Conservation (phyloP, 2,888 invertebrate species). For the Schrankia costaestrigalis region DNA sequence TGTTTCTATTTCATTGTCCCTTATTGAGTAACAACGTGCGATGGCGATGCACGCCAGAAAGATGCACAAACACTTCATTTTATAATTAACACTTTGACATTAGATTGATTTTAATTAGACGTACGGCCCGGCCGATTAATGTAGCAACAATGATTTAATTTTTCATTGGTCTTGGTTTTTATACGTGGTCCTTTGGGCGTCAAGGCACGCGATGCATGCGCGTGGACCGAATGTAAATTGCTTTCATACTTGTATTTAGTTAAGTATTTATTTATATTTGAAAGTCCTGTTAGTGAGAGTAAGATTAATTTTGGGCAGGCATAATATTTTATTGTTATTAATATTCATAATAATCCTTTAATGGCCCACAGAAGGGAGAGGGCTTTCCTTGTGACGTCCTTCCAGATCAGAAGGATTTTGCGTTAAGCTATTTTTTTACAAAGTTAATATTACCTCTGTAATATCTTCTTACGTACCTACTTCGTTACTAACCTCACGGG, state of each 20-base stretch:
- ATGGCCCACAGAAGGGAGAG: too few relatives aligned
- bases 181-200: conserved; percentile 81
- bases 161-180: conserved; percentile 84
- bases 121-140: conserved; percentile 71
- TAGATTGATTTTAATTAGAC: conserved; percentile 72
- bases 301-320: conserved; percentile 43
- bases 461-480: too few relatives aligned
- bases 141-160: conserved; percentile 79
- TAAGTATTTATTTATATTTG: conserved; percentile 74
- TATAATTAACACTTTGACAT: conserved; percentile 64
- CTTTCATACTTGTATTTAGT: conserved; percentile 72
- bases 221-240: conserved; percentile 61
- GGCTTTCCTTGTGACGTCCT: too few relatives aligned
- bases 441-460: too few relatives aligned
- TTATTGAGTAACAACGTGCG: conserved; percentile 71
- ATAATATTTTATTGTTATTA: conserved; percentile 21
- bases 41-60: conserved; percentile 76
- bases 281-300: conserved; percentile 77
- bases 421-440: too few relatives aligned
- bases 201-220: conserved; percentile 64
- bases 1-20: conserved; percentile 79
- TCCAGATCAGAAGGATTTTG: too few relatives aligned
- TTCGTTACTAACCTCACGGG: too few relatives aligned
- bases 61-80: conserved; percentile 77
- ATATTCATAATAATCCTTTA: conserved; percentile 25